Conservation (phyloP, 1,140 invertebrate genomes). For the Drosophila kepulauana region DNA sequence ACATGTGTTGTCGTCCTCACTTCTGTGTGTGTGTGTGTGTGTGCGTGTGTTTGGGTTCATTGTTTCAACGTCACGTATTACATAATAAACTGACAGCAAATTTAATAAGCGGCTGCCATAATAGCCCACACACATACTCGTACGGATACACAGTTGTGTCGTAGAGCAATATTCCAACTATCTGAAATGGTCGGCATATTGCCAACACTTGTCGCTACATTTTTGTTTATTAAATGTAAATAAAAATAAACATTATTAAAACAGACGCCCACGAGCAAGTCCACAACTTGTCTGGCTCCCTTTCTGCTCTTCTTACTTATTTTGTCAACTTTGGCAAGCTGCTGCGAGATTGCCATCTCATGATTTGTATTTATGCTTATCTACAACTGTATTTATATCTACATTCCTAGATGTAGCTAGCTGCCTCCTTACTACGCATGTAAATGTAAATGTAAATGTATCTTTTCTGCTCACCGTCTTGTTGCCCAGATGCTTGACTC, state of each 20-base stretch:
- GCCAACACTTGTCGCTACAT: conserved; percentile 63
- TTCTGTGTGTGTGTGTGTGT: conserved; percentile 2
- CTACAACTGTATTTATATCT: conserved; percentile 16
- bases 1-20: conserved; percentile 37
- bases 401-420: neutral
- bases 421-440: neutral
- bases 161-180: conserved; percentile 59
- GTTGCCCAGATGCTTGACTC: conserved; percentile 94
- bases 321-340: conserved; percentile 12
- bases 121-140: conserved; percentile 25
- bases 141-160: conserved; percentile 32
- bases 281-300: conserved; percentile 15
- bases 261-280: conserved; percentile 49
- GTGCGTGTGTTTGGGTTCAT: conserved; percentile 31
- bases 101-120: conserved; percentile 67
- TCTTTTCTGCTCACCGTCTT: conserved; percentile 89
- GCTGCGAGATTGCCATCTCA: conserved; percentile 35
- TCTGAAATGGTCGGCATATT: conserved; percentile 65
- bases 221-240: conserved; percentile 82
- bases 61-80: conserved; percentile 74
- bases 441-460: conserved; percentile 15
- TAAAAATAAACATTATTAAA: conserved; percentile 83
- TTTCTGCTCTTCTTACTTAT: neutral
- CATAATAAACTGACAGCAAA: conserved; percentile 81
- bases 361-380: conserved; percentile 46